Base-by-base conservation (phyloP, 1,140 invertebrate species). In the Bombus pascuorum region DNA sequence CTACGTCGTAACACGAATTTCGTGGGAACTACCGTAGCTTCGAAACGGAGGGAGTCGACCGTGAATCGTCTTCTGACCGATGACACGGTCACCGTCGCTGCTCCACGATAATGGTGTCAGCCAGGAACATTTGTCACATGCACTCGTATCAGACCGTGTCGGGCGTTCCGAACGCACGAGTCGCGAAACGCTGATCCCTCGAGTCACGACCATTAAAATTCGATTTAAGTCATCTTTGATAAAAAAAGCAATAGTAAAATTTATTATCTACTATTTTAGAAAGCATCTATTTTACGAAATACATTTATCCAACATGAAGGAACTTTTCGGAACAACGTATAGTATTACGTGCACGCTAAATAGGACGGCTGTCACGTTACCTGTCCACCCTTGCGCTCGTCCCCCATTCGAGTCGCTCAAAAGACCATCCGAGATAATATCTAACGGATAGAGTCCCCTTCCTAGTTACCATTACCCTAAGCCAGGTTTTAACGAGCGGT, bases 51-150 rank as follows among this genome's bases (percentile, higher is more conserved):
- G 83, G 77, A 47, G 57, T n/a, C 53, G 42, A 70, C 62, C 66
- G 66, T 66, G 86, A 81, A 81, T 65, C 75, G 88, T 42, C 70
- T 82, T 28, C 22, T 81, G 81, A 42, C 79, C 79, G 83, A 77
- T 57, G 65, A 65, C 73, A 77, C 83, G 76, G 78, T 77, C 76
- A 78, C 71, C 87, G 42, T 71, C 42, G 66, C 15, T 59, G 62
- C 75, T 70, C 76, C 32, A 25, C 85, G 85, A 87, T 87, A 90
- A 87, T 83, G 85, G 78, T 83, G 83, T 81, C 85, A 68, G 47
- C 22, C 81, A 3, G 68, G 66, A 71, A 25, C 88, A 89, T 89
- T 90, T 79, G 88, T 90, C 87, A 87, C 81, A 53, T 39, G 65
- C 28, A 0, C 12, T 22, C 65, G 53, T 70, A 47, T 86, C 44